Conservation (phyloP, 2,113 vertebrate genomes). For the Bubo scandiacus region DNA sequence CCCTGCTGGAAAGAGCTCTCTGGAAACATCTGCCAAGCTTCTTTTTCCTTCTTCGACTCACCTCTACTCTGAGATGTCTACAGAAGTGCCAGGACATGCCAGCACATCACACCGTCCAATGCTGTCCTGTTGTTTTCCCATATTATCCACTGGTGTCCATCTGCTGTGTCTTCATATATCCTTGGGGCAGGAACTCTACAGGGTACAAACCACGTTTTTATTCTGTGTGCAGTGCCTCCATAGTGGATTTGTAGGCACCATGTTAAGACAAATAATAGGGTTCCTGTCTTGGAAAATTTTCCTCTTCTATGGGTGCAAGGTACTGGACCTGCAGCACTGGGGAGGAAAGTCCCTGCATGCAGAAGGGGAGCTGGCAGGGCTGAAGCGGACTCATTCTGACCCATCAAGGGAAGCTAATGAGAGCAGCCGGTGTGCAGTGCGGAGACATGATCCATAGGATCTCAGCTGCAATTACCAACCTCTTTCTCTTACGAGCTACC, state of each 20-base stretch:
- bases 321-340: not conserved
- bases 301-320: not conserved
- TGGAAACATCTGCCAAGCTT: not conserved
- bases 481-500: not conserved
- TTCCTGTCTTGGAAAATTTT: not conserved
- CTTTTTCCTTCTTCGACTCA: not conserved
- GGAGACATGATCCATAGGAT: not conserved
- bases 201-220: not conserved
- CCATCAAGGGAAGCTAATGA: rapidly evolving
- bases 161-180: not conserved
- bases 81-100: not conserved
- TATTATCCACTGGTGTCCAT: not conserved
- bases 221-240: not conserved
- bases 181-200: not conserved
- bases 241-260: not conserved
- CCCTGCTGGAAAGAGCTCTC: not conserved
- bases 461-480: not conserved
- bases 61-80: not conserved
- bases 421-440: not conserved
- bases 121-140: not conserved
- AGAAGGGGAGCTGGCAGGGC: not conserved
- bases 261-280: not conserved
- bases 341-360: not conserved
- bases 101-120: not conserved
- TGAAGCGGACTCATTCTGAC: not conserved